Percentiles rank a stretch among this genome's conserved stretches.
Conservation (phyloP, 2,113 vertebrate genomes). For the Lamprotornis superbus region DNA sequence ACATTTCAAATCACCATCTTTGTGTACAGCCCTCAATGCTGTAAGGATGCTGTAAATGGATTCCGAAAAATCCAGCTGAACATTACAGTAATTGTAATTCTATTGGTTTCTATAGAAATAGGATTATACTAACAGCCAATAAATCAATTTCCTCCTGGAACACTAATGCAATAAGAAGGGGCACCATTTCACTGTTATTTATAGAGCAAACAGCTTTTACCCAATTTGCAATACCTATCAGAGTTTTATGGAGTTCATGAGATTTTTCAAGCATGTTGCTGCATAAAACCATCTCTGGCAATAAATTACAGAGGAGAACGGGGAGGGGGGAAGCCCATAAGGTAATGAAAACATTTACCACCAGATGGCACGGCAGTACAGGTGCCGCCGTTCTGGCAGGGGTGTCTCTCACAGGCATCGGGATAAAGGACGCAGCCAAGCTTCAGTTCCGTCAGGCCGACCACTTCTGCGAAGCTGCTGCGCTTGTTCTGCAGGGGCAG, state of each 20-base stretch:
- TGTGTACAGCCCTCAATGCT: background rate
- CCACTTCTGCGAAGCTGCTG: constrained; percentile 90
- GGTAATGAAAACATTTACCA: constrained; percentile 76
- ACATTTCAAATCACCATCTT: background rate
- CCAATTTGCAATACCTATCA: constrained; percentile 52
- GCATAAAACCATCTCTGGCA: constrained; percentile 14
- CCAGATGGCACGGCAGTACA: constrained; percentile 87
- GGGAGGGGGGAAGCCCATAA: background rate
- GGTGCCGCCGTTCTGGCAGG: constrained; percentile 89
- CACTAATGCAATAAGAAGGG: constrained; percentile 16
- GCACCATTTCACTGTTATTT: constrained; percentile 18
- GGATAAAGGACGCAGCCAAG: constrained; percentile 94
- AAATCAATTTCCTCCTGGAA: constrained; percentile 24
- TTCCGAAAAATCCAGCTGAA: background rate
- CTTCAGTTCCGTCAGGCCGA: constrained; percentile 90
- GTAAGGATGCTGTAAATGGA: constrained; percentile 19
- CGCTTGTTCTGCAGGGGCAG: constrained; percentile 95
- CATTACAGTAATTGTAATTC: constrained; percentile 18
- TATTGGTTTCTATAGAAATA: constrained; percentile 14
- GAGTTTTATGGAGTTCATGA: constrained; percentile 51
- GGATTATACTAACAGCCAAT: constrained; percentile 45
- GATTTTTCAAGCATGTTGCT: constrained; percentile 23
- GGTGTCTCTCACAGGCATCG: constrained; percentile 84
- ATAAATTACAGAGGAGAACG: background rate
- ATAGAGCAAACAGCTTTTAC: constrained; percentile 55